These are phyloP conservation scores for Eclectus roratus DNA, from an alignment of 2,113 vertebrate genomes.

Conservation along the genomic window DNA sequence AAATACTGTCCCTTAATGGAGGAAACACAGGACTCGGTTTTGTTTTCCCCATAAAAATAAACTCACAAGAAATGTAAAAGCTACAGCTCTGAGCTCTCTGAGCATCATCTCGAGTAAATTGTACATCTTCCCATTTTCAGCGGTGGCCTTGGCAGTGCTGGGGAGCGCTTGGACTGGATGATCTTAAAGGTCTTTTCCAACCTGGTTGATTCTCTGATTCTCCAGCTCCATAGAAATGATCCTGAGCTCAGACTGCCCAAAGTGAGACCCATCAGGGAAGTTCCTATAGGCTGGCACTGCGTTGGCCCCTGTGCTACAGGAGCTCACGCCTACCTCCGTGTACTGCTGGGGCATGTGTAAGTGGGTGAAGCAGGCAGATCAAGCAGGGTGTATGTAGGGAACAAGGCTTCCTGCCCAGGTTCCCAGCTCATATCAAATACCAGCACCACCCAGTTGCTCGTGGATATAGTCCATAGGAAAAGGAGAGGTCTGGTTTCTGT, in stretches of 20 bases:
- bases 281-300: neutral
- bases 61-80: neutral
- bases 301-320: neutral
- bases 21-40: neutral
- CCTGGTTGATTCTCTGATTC: neutral
- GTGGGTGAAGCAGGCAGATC: neutral
- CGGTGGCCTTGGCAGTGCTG: neutral
- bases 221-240: neutral
- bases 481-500: slow-evolving; percentile 20
- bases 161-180: neutral
- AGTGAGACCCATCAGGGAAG: neutral
- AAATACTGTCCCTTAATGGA: neutral
- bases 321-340: neutral
- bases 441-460: neutral
- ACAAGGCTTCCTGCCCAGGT: neutral
- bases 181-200: neutral
- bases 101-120: neutral
- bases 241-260: neutral
- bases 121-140: neutral
- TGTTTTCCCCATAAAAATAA: neutral
- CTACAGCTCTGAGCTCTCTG: neutral
- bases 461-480: neutral
- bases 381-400: neutral
- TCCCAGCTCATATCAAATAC: slow-evolving; percentile 23
- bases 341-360: neutral